phyloP scores from a whole-genome alignment of 2,888 invertebrate species.

The Tenthredo distinguenda region DNA sequence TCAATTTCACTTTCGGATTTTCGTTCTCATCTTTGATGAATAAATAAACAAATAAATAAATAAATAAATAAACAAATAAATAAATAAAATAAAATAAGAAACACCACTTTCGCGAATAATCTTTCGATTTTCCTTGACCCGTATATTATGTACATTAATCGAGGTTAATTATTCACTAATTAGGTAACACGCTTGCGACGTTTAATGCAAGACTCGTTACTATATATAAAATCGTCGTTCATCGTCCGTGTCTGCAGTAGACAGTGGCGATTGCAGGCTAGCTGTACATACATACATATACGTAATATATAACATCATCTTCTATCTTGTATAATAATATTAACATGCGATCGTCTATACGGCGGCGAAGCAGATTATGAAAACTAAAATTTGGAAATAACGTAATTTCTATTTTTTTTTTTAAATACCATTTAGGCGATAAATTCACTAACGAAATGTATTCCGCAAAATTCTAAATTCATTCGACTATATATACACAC shows the following conservation, averaged over 20 bases:
- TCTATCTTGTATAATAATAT: too few species aligned
- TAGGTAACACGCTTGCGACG: conserved; percentile 17
- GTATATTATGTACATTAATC: conserved; percentile 21
- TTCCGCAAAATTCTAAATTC: background rate
- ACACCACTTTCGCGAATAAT: background rate
- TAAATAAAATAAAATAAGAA: background rate
- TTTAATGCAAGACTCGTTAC: conserved; percentile 14
- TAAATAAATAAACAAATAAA: background rate
- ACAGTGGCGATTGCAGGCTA: too few species aligned
- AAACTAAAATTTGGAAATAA: background rate
- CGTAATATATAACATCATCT: background rate
- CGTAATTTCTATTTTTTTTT: background rate
- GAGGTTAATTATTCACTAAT: conserved; percentile 45
- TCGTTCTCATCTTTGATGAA: background rate
- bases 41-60: background rate
- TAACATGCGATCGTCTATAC: too few species aligned
- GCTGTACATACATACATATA: background rate
- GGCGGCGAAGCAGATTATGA: background rate
- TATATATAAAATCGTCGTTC: background rate
- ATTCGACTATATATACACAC: background rate
- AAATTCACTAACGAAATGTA: background rate
- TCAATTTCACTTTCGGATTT: conserved; percentile 8
- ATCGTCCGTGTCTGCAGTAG: too few species aligned
- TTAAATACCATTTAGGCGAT: background rate
- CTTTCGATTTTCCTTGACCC: conserved; percentile 27